Base-by-base conservation (phyloP, 2,113 vertebrate genomes). In the Prolemur simus region DNA sequence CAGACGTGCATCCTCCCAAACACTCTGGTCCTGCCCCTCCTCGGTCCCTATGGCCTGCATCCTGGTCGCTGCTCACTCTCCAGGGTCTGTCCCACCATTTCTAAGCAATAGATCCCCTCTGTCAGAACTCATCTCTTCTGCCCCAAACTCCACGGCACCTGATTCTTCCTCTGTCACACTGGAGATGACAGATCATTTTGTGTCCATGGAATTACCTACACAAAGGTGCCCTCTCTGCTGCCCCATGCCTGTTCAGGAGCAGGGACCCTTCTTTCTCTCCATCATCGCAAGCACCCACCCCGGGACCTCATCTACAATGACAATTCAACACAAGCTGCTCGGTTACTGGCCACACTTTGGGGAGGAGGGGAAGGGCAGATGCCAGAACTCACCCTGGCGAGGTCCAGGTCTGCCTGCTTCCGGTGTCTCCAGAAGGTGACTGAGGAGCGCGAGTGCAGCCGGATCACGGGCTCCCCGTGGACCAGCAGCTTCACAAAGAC, bases 391-490 rank as follows among this genome's bases (percentile, higher is more conserved):
- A 99, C 99, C 98, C 99, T 98, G 94, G 99, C 98, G 10, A 99
- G 98, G 96, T 99, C 99, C 83, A 99, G 97, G 97, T 99, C 99
- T 0, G 99, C 99, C 87, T 99, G 99, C 93, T 99, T 99, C 96
- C 99, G 99, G 95, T 99, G 99, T 88, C 99, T 99, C 99, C 99
- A 99, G 98, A 99, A 99, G 0, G 98, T 99, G 91, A 99, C 99
- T 0, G 99, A 99, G 0, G 99, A 99, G 12, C 99, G 99, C 0
- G 99, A 99, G 96, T 99, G 99, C 6, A 99, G 99, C 23, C 98
- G 99, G 9, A 99, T 99, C 95, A 99, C 99, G 0, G 99, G 99
- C 95, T 99, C 99, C 97, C 99, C 99, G 0, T 99, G 99, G 98
- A 99, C 99, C 25, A 99, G 98, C 39, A 99, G 99, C 92, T 99